phyloP scores from a whole-genome alignment of 2,113 vertebrate genomes.

The Nothoprocta perdicaria region DNA sequence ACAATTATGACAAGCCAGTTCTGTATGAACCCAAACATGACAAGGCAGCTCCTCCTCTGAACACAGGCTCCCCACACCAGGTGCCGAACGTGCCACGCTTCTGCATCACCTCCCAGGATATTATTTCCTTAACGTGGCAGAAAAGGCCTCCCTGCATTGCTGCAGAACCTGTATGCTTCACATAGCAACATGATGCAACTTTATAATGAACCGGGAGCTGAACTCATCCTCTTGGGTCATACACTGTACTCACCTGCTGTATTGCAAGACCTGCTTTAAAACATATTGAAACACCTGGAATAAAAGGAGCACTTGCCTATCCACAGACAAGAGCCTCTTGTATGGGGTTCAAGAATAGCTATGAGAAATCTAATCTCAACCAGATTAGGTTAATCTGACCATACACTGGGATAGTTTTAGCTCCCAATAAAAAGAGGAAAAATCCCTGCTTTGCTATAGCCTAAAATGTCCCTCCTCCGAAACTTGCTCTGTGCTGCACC shows the following conservation, averaged over 20 bases:
- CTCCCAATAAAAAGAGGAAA: not conserved
- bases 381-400: not conserved
- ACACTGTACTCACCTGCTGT: not conserved
- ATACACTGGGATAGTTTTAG: not conserved
- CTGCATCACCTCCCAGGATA: not conserved
- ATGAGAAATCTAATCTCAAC: not conserved
- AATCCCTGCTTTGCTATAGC: not conserved
- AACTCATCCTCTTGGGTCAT: not conserved
- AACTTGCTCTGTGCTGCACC: not conserved
- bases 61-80: not conserved
- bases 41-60: not conserved
- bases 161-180: slow-evolving; percentile 28
- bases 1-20: not conserved
- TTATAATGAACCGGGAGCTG: not conserved
- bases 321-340: not conserved
- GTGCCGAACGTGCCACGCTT: not conserved
- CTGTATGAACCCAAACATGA: not conserved
- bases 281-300: not conserved
- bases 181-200: not conserved
- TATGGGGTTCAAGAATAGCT: not conserved
- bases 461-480: not conserved
- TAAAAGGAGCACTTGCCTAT: not conserved
- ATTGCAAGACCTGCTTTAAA: not conserved
- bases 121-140: not conserved
- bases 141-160: not conserved